Percentiles rank a stretch among this genome's conserved stretches.
phyloP scores from a whole-genome alignment of 2,888 invertebrate genomes.

The Noctua pronuba region DNA sequence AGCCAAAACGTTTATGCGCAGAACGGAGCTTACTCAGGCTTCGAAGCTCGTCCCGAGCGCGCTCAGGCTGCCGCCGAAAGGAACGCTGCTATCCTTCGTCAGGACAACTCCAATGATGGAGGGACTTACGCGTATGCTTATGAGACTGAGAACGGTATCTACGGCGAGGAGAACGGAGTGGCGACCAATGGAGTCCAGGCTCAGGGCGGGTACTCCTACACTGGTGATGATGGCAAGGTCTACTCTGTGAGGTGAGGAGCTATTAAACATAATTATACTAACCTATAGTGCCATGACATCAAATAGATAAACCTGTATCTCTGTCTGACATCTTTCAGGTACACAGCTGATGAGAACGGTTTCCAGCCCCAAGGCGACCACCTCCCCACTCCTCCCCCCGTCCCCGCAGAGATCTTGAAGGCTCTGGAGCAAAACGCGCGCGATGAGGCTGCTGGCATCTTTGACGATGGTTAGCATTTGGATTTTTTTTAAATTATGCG shows the following conservation, averaged over 20 bases:
- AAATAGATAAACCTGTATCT: neutral
- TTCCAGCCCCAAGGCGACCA: constrained; percentile 86
- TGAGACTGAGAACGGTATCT: constrained; percentile 87
- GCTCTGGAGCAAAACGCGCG: constrained; percentile 86
- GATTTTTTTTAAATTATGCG: too few species aligned
- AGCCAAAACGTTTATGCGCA: constrained; percentile 54
- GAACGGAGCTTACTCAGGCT: constrained; percentile 62
- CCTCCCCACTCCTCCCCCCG: constrained; percentile 85
- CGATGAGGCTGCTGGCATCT: constrained; percentile 87
- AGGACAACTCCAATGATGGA: constrained; percentile 82
- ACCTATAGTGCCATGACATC: neutral
- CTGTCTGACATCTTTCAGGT: constrained; percentile 69
- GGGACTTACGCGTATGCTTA: constrained; percentile 82
- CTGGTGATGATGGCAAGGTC: constrained; percentile 86
- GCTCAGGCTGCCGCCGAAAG: constrained; percentile 84
- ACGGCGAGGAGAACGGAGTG: constrained; percentile 84
- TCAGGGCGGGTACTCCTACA: constrained; percentile 85
- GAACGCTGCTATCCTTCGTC: constrained; percentile 84
- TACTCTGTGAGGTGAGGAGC: constrained; percentile 82
- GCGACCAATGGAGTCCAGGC: constrained; percentile 85
- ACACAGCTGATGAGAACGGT: constrained; percentile 87
- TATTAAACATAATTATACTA: neutral
- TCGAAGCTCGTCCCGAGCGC: constrained; percentile 75
- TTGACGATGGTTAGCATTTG: constrained; percentile 81
- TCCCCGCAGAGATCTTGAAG: constrained; percentile 84